These are phyloP conservation scores for Oithona nana DNA, from an alignment of 2,888 invertebrate species.

Conservation along the genomic window DNA sequence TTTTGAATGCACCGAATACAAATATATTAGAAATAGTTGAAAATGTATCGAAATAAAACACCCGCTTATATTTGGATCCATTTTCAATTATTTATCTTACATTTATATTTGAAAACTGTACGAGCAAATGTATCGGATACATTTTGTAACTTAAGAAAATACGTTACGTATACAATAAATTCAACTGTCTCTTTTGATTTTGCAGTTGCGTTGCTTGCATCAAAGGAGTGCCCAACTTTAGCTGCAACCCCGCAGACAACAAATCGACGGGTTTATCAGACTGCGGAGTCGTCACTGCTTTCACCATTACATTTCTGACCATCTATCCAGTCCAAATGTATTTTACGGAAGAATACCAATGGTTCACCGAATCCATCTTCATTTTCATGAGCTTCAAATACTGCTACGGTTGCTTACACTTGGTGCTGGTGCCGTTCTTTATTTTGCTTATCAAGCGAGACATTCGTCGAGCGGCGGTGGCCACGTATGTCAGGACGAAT, in stretches of 20 bases:
- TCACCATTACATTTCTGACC: not conserved
- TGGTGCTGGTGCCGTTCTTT: conserved; percentile 5
- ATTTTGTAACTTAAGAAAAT: too few relatives aligned
- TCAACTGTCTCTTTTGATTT: too few relatives aligned
- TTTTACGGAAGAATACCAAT: conserved; percentile 1
- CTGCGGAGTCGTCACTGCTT: not conserved
- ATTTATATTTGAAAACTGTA: too few relatives aligned
- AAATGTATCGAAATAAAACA: too few relatives aligned
- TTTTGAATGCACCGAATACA: too few relatives aligned
- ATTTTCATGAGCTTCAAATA: conserved; percentile 12
- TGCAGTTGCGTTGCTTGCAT: not conserved
- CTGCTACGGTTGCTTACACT: conserved; percentile 5
- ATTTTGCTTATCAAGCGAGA: not conserved
- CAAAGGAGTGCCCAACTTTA: not conserved
- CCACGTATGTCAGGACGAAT: not conserved
- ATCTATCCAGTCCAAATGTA: conserved; percentile 9
- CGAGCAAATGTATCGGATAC: too few relatives aligned
- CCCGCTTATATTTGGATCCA: too few relatives aligned
- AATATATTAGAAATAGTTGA: too few relatives aligned
- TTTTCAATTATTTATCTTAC: too few relatives aligned
- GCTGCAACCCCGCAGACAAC: not conserved
- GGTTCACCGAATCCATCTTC: not conserved
- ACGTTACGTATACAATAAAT: too few relatives aligned
- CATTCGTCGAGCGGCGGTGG: not conserved
- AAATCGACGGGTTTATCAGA: not conserved